Evolutionary conservation across 1,140 invertebrate species (phyloP).

Genomic region (Asbolus verrucosus): DNA sequence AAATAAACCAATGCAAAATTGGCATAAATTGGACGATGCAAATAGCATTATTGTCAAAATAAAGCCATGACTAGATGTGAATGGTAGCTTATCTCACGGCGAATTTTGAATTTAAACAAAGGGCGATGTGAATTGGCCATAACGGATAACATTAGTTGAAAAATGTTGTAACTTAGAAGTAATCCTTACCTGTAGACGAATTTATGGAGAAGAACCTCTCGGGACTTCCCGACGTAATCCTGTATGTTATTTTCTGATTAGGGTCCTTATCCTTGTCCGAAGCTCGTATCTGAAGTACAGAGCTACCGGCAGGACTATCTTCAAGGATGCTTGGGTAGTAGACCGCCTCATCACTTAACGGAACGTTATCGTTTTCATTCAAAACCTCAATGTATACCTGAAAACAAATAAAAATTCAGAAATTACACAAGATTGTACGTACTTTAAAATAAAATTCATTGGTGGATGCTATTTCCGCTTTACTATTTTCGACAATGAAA

Average conservation of each 20-base stretch:
- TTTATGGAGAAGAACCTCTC: conserved; percentile 92
- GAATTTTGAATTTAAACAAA: too few species aligned
- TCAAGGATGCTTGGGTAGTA: conserved; percentile 88
- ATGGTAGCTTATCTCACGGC: too few species aligned
- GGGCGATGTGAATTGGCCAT: too few species aligned
- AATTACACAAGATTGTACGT: not conserved
- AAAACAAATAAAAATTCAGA: conserved; percentile 41
- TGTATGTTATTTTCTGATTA: conserved; percentile 77
- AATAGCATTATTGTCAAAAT: too few species aligned
- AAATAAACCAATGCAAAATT: too few species aligned
- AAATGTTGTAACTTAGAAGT: conserved; percentile 3
- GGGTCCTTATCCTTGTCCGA: conserved; percentile 82
- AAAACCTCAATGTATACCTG: conserved; percentile 90
- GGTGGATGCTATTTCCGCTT: too few species aligned
- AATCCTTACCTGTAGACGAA: conserved; percentile 79
- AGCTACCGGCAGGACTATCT: conserved; percentile 81
- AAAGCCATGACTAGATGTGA: too few species aligned
- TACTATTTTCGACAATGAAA: too few species aligned
- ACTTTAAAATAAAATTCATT: too few species aligned
- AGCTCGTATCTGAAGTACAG: conserved; percentile 82
- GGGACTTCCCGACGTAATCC: conserved; percentile 90
- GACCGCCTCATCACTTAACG: conserved; percentile 85
- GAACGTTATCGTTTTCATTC: conserved; percentile 95
- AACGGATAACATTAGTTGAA: not conserved
- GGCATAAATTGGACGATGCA: too few species aligned